Percentiles rank a stretch among this genome's conserved stretches.
Evolutionary conservation across 2,113 vertebrate species (phyloP).

Genomic region (Pristiophorus japonicus): DNA sequence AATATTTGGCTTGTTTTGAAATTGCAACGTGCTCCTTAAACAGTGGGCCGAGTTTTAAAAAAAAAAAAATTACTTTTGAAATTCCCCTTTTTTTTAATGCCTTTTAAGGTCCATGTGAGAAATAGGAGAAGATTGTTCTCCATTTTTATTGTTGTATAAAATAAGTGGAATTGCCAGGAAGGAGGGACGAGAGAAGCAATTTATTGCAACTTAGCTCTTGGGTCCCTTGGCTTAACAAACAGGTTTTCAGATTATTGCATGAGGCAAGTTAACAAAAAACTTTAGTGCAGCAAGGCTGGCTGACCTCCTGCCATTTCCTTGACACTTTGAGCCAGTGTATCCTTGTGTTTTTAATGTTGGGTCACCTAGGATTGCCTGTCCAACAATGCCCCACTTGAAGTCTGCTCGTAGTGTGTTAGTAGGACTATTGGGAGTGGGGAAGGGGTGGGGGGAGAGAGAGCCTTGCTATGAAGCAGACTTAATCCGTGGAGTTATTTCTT

Average conservation of each 20-base stretch:
- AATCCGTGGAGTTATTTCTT: not conserved
- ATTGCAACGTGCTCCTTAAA: not conserved
- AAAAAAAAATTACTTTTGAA: not conserved
- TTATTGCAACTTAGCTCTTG: not conserved
- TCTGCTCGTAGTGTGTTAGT: too few relatives aligned
- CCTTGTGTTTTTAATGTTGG: not conserved
- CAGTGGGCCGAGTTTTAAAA: not conserved
- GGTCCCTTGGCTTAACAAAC: not conserved
- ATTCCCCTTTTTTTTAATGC: not conserved
- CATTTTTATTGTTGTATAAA: not conserved
- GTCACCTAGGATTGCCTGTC: not conserved
- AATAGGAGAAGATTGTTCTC: not conserved
- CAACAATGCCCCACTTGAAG: not conserved
- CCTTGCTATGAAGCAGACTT: not conserved
- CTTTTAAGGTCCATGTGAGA: not conserved
- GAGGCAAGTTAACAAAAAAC: not conserved
- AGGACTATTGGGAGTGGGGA: too few relatives aligned
- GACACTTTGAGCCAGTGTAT: not conserved
- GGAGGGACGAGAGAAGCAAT: not conserved
- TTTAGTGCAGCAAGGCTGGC: not conserved
- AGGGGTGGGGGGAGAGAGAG: not conserved
- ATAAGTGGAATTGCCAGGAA: not conserved
- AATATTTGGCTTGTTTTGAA: constrained; percentile 9
- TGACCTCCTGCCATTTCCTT: not conserved
- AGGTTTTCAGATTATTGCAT: not conserved